Base-by-base conservation (phyloP, 2,113 vertebrate genomes). In the Cyprinodon variegatus region DNA sequence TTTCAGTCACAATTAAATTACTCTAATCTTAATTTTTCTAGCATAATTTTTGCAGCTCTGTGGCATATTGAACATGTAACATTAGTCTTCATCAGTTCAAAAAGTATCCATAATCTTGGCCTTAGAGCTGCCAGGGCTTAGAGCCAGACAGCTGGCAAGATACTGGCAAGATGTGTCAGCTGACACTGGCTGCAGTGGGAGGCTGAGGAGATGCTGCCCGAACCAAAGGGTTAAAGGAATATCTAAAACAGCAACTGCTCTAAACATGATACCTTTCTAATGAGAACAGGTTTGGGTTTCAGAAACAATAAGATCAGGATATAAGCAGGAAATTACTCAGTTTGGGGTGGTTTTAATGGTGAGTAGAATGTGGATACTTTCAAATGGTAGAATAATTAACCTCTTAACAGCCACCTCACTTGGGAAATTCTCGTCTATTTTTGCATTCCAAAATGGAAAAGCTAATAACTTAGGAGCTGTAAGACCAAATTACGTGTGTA, bases 71-170 rank as follows among this genome's bases (percentile, higher is more conserved):
- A 71, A 83, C 36, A 61, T 38, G 45, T 79, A 68, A 81, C 74
- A 61, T 57, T 40, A 68, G 57, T 46, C 41, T 82, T 83, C 71
- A 84, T 77, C 71, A 72, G 38, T 65, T n/a, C 50, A 43, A 22
- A 41, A n/a, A 50, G n/a, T 11, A 67, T 83, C 77, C 70, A 60
- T 70, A 63, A 61, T 59, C n/a, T 69, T 45, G 29, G 77, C 68
- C 61, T 36, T 22, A 43, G 0, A 74, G 72, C 50, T 68, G 72
- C 45, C 75, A 61, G 40, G 37, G 77, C 64, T 0, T 3, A 2
- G 14, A 74, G 85, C 75, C 77, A 79, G 77, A 65, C 79, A 82
- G 76, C 78, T 83, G 83, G 82, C 68, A 61, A 72, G 82, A 84
- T 68, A 81, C 36, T 85, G 78, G 84, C 67, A 40, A 72, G 67